Conservation (phyloP, 2,888 invertebrate genomes). For the Dicyrtomina minuta region DNA sequence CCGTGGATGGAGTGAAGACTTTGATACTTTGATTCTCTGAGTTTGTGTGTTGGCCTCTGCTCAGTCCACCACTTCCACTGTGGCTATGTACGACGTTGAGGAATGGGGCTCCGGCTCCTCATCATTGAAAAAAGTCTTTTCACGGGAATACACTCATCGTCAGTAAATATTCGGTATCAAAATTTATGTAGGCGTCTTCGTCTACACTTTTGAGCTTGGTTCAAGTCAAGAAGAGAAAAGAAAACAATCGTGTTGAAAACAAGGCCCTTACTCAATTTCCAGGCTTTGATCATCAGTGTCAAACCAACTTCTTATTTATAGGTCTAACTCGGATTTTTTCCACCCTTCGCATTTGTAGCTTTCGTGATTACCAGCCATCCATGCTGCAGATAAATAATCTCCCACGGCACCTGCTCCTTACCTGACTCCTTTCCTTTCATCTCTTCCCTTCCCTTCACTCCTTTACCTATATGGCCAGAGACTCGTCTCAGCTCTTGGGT, state of each 20-base stretch:
- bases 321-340: conserved; percentile 36
- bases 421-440: conserved; percentile 32
- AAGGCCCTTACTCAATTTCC: conserved; percentile 40
- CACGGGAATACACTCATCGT: conserved; percentile 20
- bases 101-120: background rate
- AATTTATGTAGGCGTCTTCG: conserved; percentile 33
- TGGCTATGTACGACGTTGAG: too few relatives aligned
- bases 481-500: too few relatives aligned
- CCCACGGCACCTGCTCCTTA: conserved; percentile 31
- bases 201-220: conserved; percentile 23
- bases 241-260: conserved; percentile 38
- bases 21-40: background rate
- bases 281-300: conserved; percentile 45
- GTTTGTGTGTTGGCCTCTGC: background rate
- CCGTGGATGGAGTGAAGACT: too few relatives aligned
- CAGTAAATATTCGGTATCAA: conserved; percentile 31
- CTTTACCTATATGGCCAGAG: too few relatives aligned
- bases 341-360: conserved; percentile 22
- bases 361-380: conserved; percentile 40
- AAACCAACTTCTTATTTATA: conserved; percentile 43
- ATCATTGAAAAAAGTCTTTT: conserved; percentile 29
- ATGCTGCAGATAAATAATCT: conserved; percentile 33
- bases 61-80: background rate
- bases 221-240: conserved; percentile 11
- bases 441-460: conserved; percentile 20